Evolutionary conservation across 2,797 vertebrate genomes (phyloP).

Genomic region (Xenopus petersii): DNA sequence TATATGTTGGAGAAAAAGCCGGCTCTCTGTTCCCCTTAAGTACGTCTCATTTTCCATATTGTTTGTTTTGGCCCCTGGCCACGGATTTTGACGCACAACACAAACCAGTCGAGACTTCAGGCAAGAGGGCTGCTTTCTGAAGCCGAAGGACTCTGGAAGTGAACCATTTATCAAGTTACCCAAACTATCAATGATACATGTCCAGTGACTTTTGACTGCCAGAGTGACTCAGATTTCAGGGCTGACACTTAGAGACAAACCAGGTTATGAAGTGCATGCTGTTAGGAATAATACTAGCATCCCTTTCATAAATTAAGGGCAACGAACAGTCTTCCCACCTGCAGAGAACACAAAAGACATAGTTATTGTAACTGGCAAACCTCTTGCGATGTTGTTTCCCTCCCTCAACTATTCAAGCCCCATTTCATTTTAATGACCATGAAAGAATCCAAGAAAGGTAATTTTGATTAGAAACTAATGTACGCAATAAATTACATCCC

Average conservation of each 20-base stretch:
- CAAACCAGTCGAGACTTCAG: conserved; percentile 20
- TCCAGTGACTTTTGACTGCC: neutral
- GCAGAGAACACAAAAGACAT: neutral
- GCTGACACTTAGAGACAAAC: conserved; percentile 5
- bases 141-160: conserved; percentile 9
- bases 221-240: neutral
- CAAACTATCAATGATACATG: neutral
- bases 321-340: neutral
- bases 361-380: neutral
- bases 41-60: conserved; percentile 9
- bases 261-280: neutral
- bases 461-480: conserved; percentile 16
- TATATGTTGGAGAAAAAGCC: too few relatives aligned
- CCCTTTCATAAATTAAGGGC: neutral
- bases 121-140: neutral
- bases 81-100: conserved; percentile 29
- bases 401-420: neutral
- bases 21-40: conserved; percentile 16
- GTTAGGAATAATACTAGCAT: neutral
- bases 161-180: conserved; percentile 29
- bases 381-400: neutral
- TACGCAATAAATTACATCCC: neutral
- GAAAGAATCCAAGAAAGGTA: neutral
- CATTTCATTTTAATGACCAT: conserved; percentile 3
- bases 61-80: conserved; percentile 22